Percentiles rank a stretch among this genome's conserved stretches.
Conservation (phyloP, 64 coral and sea anemone genomes). For the Montipora sp. region DNA sequence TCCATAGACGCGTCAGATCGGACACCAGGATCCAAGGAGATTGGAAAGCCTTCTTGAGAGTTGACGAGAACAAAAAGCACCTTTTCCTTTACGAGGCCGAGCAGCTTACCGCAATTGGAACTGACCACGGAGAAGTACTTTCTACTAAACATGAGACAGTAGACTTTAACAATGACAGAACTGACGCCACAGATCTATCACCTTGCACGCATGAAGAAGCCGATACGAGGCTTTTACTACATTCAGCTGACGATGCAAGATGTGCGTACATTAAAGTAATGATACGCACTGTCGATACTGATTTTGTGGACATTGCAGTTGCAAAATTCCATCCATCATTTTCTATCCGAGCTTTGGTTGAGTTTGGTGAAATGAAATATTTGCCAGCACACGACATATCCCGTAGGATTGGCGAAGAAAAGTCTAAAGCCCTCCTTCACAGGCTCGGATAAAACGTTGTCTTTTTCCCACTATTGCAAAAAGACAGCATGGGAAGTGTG, state of each 20-base stretch:
- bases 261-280: constrained; percentile 2
- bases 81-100: constrained; percentile 48
- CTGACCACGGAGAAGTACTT: constrained; percentile 17
- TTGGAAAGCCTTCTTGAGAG: constrained; percentile 23
- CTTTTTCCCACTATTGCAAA: constrained; percentile 18
- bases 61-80: constrained; percentile 34
- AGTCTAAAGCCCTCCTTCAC: constrained; percentile 57
- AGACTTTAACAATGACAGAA: constrained; percentile 26
- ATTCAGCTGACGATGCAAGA: constrained; percentile 34
- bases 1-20: not conserved
- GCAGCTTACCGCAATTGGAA: constrained; percentile 13
- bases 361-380: constrained; percentile 24
- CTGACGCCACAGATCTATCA: not conserved
- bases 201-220: constrained; percentile 49
- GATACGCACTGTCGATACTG: constrained; percentile 26
- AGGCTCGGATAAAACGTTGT: constrained; percentile 50
- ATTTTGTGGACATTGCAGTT: constrained; percentile 37
- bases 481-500: constrained; percentile 70
- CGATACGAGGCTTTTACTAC: constrained; percentile 49
- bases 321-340: not conserved
- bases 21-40: constrained; percentile 30
- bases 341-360: constrained; percentile 27
- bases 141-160: constrained; percentile 32
- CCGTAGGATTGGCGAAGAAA: constrained; percentile 14
- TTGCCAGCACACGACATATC: constrained; percentile 11